Conservation (phyloP, 1,140 invertebrate genomes). For the Neodiprion virginianus region DNA sequence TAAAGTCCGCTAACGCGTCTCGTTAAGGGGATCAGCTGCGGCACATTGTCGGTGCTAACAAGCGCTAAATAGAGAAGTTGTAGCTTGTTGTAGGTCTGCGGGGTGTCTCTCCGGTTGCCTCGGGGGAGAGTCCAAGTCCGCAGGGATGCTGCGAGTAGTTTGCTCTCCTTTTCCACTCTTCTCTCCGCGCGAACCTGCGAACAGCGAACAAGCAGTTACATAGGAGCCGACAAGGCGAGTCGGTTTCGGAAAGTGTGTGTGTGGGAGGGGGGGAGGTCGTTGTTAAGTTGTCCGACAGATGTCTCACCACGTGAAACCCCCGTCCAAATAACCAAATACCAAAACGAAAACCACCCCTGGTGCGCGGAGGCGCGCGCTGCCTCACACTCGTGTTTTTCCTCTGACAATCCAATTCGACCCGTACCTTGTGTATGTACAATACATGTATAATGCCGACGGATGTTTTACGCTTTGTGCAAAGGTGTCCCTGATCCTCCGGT, state of each 20-base stretch:
- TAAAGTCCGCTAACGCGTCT: constrained; percentile 30
- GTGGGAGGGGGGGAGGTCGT: constrained; percentile 28
- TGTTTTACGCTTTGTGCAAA: no score
- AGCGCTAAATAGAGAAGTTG: constrained; percentile 54
- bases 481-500: neutral
- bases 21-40: constrained; percentile 58
- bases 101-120: neutral
- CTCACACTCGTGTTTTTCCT: constrained; percentile 30
- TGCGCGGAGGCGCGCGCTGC: constrained; percentile 8
- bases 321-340: constrained; percentile 42
- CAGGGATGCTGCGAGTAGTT: neutral
- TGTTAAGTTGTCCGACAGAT: constrained; percentile 52
- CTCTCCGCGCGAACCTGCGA: no score
- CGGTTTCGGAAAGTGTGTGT: constrained; percentile 19
- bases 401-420: constrained; percentile 36
- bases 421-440: no score
- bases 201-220: no score
- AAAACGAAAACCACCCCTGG: neutral
- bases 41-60: constrained; percentile 55
- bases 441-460: no score
- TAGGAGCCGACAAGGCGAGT: neutral
- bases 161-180: no score
- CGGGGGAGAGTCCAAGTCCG: neutral
- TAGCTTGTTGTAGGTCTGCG: neutral
- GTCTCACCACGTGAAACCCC: constrained; percentile 51